Evolutionary conservation across 2,888 invertebrate genomes (phyloP), one percentile per base, ranked within the genome.

Genomic region (Eueremaeus valkanovi): DNA sequence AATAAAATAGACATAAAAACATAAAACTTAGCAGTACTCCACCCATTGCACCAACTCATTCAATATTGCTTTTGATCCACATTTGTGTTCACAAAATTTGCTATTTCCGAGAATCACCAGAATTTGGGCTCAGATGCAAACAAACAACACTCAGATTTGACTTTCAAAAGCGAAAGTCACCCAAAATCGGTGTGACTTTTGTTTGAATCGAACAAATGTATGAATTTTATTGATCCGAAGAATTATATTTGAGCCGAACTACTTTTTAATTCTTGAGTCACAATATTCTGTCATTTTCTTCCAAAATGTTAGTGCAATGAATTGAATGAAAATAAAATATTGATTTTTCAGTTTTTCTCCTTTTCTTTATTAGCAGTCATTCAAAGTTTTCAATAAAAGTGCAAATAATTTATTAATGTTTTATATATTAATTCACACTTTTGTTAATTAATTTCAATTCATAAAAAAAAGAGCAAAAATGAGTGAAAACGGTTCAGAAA

Each of bases 1-100:
- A 40, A 68, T 68, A 68, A 68, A 68, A 68, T 68, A 68, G 68
- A 68, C 68, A 68, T 68, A 68, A 68, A 68, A 68, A 36, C 5
- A 36, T 36, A 36, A 36, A 36, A 36, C 36, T 36, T 36, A 8
- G 5, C 40, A 42, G 24, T 58, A 27, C 58, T 58, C 58, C 58
- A 58, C 61, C 61, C 31, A 16, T 45, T 45, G 3, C 45, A 45
- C 55, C 24, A 33, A 63, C 33, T 33, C 63, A 63, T 63, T 31
- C 33, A 9, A 63, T 63, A 63, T 63, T 63, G 63, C 16, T 63
- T 63, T 63, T 63, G 63, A 63, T 63, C 63, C 63, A 13, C 29
- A 63, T 33, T 63, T 31, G 11, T 55, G 8, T 55, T 11, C 24
- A 55, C n/a, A n/a, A n/a, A n/a, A n/a, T 63, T 63, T 63, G 13